Evolutionary conservation across 2,888 invertebrate species (phyloP), one percentile per base, ranked within the genome.

Genomic region (Chrysolina oricalcia): DNA sequence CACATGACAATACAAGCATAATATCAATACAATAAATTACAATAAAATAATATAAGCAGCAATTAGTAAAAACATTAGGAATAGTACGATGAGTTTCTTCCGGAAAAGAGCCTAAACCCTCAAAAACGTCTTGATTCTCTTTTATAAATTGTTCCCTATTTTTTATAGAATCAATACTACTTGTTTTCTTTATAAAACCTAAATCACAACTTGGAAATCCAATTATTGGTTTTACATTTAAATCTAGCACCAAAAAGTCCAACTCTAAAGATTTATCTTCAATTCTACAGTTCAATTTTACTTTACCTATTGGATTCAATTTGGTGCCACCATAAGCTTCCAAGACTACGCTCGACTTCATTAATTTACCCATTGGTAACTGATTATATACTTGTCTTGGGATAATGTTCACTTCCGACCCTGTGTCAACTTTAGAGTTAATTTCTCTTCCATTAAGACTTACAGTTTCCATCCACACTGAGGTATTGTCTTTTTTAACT

Each of bases 141-240:
- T 70, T 62, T 62, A 46, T 41, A 46, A 53, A 70, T n/a, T 70
- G 27, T 59, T 70, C 62, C 23, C 40, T 43, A 63, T 70, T 56
- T 56, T 56, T 56, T 56, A 56, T 62, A 43, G 23, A 27, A 0
- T 23, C 35, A 43, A 70, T 43, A 59, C 46, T 62, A 40, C 62
- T 41, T 23, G 46, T 70, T 62, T 46, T 43, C 62, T 70, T 59
- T 70, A 70, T 63, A 23, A 70, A 62, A 35, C 70, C 70, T 63
- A 62, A 70, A 35, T 43, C 70, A 43, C 70, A 70, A 35, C 21
- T 15, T 19, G 62, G 62, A 48, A 70, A 70, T 27, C 70, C 70
- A 43, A 70, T 70, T 17, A 70, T 70, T 19, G 70, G 70, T 62
- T 70, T 70, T 43, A 70, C 70, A 70, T 62, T 46, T n/a, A 63